These are phyloP conservation scores for Ypsolopha scabrella DNA, from an alignment of 2,888 invertebrate genomes.

Conservation along the genomic window DNA sequence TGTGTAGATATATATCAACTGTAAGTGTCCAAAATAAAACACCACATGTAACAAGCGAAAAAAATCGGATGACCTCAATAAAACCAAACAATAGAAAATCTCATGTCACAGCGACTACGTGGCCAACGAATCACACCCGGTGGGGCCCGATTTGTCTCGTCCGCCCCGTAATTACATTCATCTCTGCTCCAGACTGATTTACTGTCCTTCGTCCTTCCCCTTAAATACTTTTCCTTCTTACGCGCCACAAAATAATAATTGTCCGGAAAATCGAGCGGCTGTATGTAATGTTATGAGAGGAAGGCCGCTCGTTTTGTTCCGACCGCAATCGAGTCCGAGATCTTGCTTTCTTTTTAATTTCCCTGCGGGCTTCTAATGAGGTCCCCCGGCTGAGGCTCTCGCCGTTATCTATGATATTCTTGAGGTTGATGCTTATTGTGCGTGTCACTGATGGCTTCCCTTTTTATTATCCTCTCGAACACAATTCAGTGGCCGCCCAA, in stretches of 20 bases:
- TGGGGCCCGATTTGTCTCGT: constrained; percentile 39
- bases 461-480: constrained; percentile 70
- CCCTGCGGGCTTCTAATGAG: constrained; percentile 70
- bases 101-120: constrained; percentile 3
- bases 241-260: constrained; percentile 71
- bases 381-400: constrained; percentile 52
- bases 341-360: constrained; percentile 72
- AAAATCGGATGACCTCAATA: no score
- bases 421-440: constrained; percentile 72
- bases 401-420: constrained; percentile 71
- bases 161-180: constrained; percentile 48
- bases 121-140: constrained; percentile 20
- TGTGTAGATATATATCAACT: no score
- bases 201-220: constrained; percentile 35
- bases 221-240: constrained; percentile 63
- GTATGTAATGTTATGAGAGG: constrained; percentile 70
- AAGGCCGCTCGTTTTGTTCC: constrained; percentile 58
- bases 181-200: constrained; percentile 52
- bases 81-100: no score
- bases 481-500: constrained; percentile 66
- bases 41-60: no score
- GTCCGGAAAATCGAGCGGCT: constrained; percentile 68
- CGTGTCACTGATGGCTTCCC: constrained; percentile 70
- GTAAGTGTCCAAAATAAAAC: no score
- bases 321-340: constrained; percentile 66